Base-by-base conservation (phyloP, 1,140 invertebrate genomes). In the Megalopta genalis region DNA sequence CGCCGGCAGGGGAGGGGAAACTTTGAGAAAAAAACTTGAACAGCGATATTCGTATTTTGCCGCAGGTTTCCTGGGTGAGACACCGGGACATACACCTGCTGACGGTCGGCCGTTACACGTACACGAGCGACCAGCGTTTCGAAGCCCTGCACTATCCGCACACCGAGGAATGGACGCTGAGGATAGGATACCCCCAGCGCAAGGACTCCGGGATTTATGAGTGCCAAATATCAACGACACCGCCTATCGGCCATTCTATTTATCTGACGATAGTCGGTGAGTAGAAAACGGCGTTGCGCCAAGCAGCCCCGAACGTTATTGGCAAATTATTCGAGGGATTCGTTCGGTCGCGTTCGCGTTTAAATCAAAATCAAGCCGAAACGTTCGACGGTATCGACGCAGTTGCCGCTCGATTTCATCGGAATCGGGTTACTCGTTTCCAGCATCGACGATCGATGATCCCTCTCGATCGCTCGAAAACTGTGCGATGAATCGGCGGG, bases 181-280 rank as follows among this genome's bases (percentile, higher is more conserved):
- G 94, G 93, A 94, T 96, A 92, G 93, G 95, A 83, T 95, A 95
- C 88, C 95, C 95, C 39, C 95, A 95, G 89, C 90, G 93, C 9
- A 94, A 94, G 66, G 96, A 96, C 90, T 95, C 95, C 23, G 96
- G 96, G 23, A 94, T 95, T 77, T 97, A 97, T 90, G 96, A 97
- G 92, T 97, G 96, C 89, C 96, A 97, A 92, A 95, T 97, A 88
- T 95, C 95, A 78, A 96, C 96, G n/a, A 96, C 95, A 23, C 96
- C 96, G 54, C 96, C 96, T 49, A 95, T 96, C 60, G 95, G 95
- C 63, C 95, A 96, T 87, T 95, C 95, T 37, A 94, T 96, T 68
- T 94, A 94, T 82, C 93, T 97, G 49, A 95, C 94, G 79, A 95
- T 96, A 82, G 95, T 96, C 69, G 95, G 96, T 96, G 90, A 95